Base-by-base conservation (phyloP, 2,888 invertebrate species). In the Agapetus fuscipes region DNA sequence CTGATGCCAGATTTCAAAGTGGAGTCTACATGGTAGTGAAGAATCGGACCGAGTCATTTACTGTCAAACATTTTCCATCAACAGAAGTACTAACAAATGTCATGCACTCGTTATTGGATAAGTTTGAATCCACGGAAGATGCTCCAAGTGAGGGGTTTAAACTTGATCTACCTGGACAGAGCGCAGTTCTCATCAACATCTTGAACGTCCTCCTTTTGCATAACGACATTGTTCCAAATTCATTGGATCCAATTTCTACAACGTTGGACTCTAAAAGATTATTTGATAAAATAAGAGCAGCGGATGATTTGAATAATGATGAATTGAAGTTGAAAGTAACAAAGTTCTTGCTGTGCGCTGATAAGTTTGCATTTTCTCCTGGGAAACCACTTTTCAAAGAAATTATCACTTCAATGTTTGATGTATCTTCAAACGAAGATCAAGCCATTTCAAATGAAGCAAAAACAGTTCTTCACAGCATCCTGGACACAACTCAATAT, bases 401-500 rank as follows among this genome's bases (percentile, higher is more conserved):
- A 16, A 60, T 76, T 2, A 61, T 77, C 34, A 58, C 61, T 2
- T 74, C 75, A 3, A 73, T 77, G 56, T 54, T 75, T 17, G 71
- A 72, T 49, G 72, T 75, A 2, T 76, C 70, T 43, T 62, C 60
- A 39, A 60, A 54, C 16, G 59, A 63, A 1, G 54, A 54, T 17
- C 60, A 59, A 26, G 50, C 55, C 15, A 62, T 61, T n/a, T 66
- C 66, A 56, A 50, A 60, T 1, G 74, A 74, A 56, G 69, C 74
- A 3, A 74, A 72, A 39, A 58, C 61, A 32, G 66, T 77, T 3
- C 56, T 82, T 16, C 59, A 60, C 31, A 63, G 60, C 33, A 68
- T 85, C 41, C 71, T 86, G 16, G 67, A 64, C 49, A 76, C 71
- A 41, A 77, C 78, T 0, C 67, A 70, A 3, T 64, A 82, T 47